A percentile compares a stretch with the other conserved stretches of the same genome.
Conservation (phyloP, 1,140 invertebrate species). For the Heliothis subflexa region DNA sequence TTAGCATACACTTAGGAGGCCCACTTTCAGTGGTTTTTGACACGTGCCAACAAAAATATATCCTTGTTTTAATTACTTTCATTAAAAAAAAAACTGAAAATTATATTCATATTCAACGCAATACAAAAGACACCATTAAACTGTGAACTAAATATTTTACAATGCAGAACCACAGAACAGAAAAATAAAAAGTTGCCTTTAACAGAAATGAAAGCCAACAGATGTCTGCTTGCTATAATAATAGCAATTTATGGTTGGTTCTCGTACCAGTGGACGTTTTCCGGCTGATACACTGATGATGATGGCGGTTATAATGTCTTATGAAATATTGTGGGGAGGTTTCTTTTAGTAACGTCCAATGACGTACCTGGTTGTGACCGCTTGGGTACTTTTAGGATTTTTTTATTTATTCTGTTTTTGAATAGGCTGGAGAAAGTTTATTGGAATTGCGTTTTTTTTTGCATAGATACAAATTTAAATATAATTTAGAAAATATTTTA, state of each 20-base stretch:
- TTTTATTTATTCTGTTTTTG: background rate
- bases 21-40: no score
- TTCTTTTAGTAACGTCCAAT: background rate
- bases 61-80: no score
- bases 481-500: background rate
- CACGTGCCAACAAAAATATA: no score
- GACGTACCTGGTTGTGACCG: background rate
- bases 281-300: constrained; percentile 3
- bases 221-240: background rate
- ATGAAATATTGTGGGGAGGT: background rate
- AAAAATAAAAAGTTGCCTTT: background rate
- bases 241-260: constrained; percentile 1
- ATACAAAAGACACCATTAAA: background rate
- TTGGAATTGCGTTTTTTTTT: no score
- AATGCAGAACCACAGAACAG: background rate
- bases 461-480: no score
- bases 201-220: background rate
- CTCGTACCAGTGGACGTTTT: background rate
- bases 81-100: no score
- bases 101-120: no score
- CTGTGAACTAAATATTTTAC: background rate
- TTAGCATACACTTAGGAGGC: no score
- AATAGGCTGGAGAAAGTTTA: no score
- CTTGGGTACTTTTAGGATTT: background rate
- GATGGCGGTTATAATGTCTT: constrained; percentile 6